Percentiles rank a stretch among this genome's conserved stretches.
phyloP scores from a whole-genome alignment of 2,888 invertebrate species.

The Steinernema carpocapsae region DNA sequence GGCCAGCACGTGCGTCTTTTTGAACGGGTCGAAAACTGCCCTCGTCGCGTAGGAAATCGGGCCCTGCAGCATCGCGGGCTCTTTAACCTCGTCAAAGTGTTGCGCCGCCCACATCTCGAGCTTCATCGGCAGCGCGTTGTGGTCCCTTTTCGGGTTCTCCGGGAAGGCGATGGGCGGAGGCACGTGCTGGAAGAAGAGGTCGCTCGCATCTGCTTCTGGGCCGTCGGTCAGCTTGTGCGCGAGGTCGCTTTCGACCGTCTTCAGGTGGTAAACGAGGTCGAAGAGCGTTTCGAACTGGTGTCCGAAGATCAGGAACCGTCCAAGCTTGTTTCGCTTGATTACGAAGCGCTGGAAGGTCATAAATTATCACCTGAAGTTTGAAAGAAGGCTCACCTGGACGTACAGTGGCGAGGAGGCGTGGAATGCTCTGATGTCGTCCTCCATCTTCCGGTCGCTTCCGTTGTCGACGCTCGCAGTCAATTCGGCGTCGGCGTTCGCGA shows the following conservation, averaged over 20 bases:
- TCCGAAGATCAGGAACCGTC: constrained; percentile 50
- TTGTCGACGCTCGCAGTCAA: no score
- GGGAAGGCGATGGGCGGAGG: constrained; percentile 33
- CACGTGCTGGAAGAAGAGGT: constrained; percentile 9
- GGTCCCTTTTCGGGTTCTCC: constrained; percentile 35
- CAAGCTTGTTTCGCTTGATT: constrained; percentile 46
- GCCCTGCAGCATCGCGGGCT: neutral
- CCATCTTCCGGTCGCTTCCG: neutral
- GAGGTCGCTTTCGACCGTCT: constrained; percentile 42
- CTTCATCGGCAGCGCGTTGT: constrained; percentile 45
- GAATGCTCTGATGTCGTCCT: neutral
- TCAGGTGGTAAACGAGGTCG: constrained; percentile 50
- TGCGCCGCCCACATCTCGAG: constrained; percentile 52
- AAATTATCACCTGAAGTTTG: neutral
- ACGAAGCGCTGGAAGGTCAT: constrained; percentile 40
- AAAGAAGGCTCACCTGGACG: constrained; percentile 16
- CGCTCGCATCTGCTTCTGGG: constrained; percentile 31
- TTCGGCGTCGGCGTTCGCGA: no score
- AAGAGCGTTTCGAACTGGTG: constrained; percentile 49
- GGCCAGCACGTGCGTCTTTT: constrained; percentile 39
- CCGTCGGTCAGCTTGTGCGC: constrained; percentile 46
- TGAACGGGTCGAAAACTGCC: constrained; percentile 41
- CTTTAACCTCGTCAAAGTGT: constrained; percentile 46
- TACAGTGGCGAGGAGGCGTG: constrained; percentile 12
- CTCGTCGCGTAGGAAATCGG: constrained; percentile 39